Base-by-base conservation (phyloP, 1,140 invertebrate species). In the Cryptotermes secundus region DNA sequence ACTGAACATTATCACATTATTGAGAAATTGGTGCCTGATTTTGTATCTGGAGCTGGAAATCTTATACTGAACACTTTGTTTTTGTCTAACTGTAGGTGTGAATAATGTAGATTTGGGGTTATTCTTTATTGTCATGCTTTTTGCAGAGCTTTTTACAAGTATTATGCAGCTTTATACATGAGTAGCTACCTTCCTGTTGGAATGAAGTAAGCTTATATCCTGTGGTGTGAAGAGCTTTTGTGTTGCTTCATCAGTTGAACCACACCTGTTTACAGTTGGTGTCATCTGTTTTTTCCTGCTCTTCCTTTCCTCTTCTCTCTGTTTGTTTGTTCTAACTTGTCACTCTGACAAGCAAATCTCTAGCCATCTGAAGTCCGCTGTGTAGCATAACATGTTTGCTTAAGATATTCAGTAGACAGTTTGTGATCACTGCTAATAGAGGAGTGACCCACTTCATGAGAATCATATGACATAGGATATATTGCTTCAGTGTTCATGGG, bases 131-230 rank as follows among this genome's bases (percentile, higher is more conserved):
- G 45, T 45, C 45, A 45, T 49, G 14, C 16, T 19, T 49, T 49
- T 22, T 49, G 22, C 16, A 19, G 45, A 49, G 45, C 45, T 12
- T 3, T 49, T 49, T 19, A 14, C 16, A 10, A 42, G 9, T 42
- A 42, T 42, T 42, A 42, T 3, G 9, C n/a, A 72, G 26, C 31
- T 72, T 72, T 16, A 72, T 31, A 72, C 59, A 31, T 72, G 59
- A 72, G 9, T 72, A 6, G 26, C 59, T 72, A 6, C 59, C 59
- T 31, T 72, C 59, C 59, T 31, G 59, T 72, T 31, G 59, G 26
- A 72, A 72, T 72, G 26, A 72, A 72, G 59, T 72, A 72, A 72
- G 59, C 59, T 72, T 72, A 72, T 72, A 72, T 72, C 59, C 59
- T 72, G 59, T 31, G 22, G 26, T 72, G 59, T 72, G 59, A 72